These are phyloP conservation scores for Syndactyla subalaris DNA, from an alignment of 2,797 vertebrate genomes.

Conservation along the genomic window DNA sequence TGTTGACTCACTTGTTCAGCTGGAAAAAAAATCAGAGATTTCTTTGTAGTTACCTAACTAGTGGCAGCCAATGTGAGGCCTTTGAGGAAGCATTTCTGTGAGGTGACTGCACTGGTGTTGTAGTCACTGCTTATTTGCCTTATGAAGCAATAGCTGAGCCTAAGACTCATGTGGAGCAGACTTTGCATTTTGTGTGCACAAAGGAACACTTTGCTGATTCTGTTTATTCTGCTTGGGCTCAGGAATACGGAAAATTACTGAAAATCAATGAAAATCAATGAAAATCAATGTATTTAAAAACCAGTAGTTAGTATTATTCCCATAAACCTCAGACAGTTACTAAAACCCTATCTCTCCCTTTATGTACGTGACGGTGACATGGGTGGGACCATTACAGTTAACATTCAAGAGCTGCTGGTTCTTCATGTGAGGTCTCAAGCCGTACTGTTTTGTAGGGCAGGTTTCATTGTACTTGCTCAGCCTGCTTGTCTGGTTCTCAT, in stretches of 20 bases:
- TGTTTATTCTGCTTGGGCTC: neutral
- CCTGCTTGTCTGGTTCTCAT: conserved; percentile 27
- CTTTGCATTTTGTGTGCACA: neutral
- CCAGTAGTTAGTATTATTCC: neutral
- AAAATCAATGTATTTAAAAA: neutral
- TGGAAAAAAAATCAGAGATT: neutral
- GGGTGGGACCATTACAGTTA: neutral
- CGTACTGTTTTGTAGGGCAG: neutral
- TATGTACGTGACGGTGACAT: neutral
- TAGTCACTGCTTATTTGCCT: neutral
- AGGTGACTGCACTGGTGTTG: neutral
- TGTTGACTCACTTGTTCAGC: neutral
- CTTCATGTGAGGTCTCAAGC: neutral
- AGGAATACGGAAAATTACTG: neutral
- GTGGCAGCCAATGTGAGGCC: accelerated
- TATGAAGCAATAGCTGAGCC: neutral
- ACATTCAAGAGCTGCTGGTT: neutral
- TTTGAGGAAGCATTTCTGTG: neutral
- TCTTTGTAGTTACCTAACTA: neutral
- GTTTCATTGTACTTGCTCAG: neutral
- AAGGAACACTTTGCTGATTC: neutral
- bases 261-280: neutral
- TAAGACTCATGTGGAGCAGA: neutral
- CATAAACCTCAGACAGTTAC: neutral
- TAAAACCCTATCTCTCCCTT: neutral